phyloP scores from a whole-genome alignment of 1,140 invertebrate species.

The Odontomachus brunneus region DNA sequence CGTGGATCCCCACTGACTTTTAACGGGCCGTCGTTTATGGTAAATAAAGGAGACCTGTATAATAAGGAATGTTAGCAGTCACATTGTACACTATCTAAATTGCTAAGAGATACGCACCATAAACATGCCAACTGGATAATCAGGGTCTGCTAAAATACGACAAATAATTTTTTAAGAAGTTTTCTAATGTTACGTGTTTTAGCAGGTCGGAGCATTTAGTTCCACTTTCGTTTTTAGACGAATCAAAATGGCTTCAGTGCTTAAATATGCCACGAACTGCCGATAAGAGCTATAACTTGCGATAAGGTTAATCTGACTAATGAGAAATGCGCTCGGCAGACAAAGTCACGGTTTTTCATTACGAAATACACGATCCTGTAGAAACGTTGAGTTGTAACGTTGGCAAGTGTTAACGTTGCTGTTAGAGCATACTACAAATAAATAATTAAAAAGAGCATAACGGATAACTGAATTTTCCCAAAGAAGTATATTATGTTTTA shows the following conservation, averaged over 20 bases:
- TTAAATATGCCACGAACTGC: neutral
- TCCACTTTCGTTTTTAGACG: too few relatives aligned
- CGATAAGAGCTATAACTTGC: neutral
- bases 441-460: neutral
- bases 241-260: too few relatives aligned
- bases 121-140: too few relatives aligned
- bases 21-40: neutral
- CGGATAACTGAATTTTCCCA: too few relatives aligned
- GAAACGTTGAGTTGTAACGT: neutral
- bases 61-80: neutral
- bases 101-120: neutral
- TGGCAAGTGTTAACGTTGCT: neutral
- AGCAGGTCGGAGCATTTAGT: too few relatives aligned
- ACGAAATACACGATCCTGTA: neutral
- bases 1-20: constrained; percentile 10
- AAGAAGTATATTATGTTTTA: constrained; percentile 3
- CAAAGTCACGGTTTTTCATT: neutral
- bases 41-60: neutral
- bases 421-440: neutral
- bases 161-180: too few relatives aligned
- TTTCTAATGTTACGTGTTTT: too few relatives aligned
- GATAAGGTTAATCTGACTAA: constrained; percentile 16
- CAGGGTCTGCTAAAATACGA: too few relatives aligned
- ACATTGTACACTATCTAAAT: neutral
- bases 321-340: neutral